Percentiles rank a stretch among this genome's conserved stretches.
phyloP scores from a whole-genome alignment of 1,140 invertebrate species.

The Leptinotarsa texana region DNA sequence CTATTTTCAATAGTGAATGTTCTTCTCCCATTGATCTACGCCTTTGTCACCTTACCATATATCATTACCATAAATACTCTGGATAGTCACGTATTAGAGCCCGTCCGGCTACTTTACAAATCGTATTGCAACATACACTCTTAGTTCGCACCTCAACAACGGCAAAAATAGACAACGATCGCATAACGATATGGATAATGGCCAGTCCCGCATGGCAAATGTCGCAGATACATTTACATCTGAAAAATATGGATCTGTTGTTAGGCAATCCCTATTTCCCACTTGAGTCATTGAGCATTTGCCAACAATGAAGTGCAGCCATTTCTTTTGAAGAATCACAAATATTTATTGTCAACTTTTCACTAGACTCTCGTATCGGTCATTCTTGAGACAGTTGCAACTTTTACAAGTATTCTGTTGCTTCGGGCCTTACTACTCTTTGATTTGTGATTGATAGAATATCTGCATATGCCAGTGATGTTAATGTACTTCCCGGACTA shows the following conservation, averaged over 20 bases:
- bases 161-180: constrained; percentile 14
- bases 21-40: neutral
- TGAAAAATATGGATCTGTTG: constrained; percentile 1
- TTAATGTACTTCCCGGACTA: no score
- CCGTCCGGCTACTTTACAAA: constrained; percentile 22
- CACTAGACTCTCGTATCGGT: no score
- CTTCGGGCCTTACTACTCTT: no score
- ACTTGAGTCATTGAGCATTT: neutral
- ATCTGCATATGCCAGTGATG: no score
- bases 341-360: no score
- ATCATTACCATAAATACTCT: constrained; percentile 19
- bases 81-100: constrained; percentile 22
- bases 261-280: neutral
- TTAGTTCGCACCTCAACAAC: constrained; percentile 15
- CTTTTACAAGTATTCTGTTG: no score
- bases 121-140: constrained; percentile 18
- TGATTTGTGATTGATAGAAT: no score
- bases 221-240: constrained; percentile 8
- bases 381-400: no score
- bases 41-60: constrained; percentile 8
- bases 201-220: neutral
- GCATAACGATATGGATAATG: constrained; percentile 19
- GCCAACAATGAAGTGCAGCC: neutral
- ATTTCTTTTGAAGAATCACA: no score
- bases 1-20: no score